Percentiles rank a stretch among this genome's conserved stretches.
These are phyloP conservation scores for Ambastaia sidthimunki DNA, from an alignment of 2,797 vertebrate genomes.

Conservation along the genomic window DNA sequence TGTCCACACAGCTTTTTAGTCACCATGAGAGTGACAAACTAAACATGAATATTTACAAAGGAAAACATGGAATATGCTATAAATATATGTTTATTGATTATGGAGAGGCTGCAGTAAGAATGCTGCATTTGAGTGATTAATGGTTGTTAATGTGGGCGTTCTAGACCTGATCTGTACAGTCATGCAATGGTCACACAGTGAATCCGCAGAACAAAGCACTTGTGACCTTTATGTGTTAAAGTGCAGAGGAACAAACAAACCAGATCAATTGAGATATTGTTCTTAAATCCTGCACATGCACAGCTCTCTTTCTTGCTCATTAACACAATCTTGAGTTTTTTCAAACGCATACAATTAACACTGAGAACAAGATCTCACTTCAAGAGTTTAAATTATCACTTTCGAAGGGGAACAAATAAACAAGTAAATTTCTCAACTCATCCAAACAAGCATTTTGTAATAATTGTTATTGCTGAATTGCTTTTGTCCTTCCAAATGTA, in stretches of 20 bases:
- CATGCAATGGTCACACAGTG: constrained; percentile 6
- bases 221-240: constrained; percentile 53
- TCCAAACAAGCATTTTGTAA: too few species aligned
- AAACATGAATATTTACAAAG: neutral
- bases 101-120: constrained; percentile 1
- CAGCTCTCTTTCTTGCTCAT: constrained; percentile 3
- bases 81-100: constrained; percentile 5
- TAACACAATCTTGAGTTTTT: neutral
- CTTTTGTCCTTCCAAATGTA: neutral
- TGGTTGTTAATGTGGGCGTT: constrained; percentile 4
- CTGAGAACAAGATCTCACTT: constrained; percentile 25
- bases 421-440: too few species aligned
- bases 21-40: neutral
- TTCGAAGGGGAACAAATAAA: constrained; percentile 13
- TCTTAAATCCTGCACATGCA: neutral
- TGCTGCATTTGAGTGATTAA: constrained; percentile 20
- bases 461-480: too few species aligned
- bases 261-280: neutral
- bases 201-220: constrained; percentile 47
- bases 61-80: neutral
- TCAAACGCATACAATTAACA: constrained; percentile 9
- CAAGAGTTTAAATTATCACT: constrained; percentile 31
- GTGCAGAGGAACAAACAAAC: constrained; percentile 28
- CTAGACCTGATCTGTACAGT: constrained; percentile 22
- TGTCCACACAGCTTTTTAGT: neutral